phyloP scores from a whole-genome alignment of 2,113 vertebrate genomes.

The Pagrus major region DNA sequence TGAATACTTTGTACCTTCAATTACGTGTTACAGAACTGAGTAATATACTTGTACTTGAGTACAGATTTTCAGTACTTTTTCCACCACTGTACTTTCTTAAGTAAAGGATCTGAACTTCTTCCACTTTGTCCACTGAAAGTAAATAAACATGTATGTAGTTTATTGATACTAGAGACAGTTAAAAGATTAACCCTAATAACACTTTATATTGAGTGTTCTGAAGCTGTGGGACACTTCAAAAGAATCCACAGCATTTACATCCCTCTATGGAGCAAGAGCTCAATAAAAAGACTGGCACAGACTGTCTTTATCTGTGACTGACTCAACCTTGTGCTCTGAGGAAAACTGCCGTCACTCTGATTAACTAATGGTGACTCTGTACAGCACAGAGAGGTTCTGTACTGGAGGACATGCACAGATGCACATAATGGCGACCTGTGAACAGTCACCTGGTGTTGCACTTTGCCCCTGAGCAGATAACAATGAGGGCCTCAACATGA shows the following conservation, averaged over 20 bases:
- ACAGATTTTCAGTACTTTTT: no score
- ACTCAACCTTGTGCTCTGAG: not conserved
- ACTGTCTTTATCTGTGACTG: not conserved
- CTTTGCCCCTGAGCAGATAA: conserved; percentile 63
- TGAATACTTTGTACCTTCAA: no score
- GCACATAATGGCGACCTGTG: not conserved
- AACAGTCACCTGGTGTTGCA: conserved; percentile 38
- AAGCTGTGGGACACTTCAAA: not conserved
- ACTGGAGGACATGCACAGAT: not conserved
- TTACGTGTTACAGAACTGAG: no score
- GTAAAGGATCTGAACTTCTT: no score
- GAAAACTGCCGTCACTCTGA: not conserved
- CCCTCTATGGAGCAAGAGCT: not conserved
- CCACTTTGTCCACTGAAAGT: no score
- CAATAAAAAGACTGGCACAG: no score
- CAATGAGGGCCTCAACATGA: conserved; percentile 6
- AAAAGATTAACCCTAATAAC: not conserved
- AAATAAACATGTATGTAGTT: not conserved
- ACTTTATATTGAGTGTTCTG: not conserved
- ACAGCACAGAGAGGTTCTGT: not conserved
- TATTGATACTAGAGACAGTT: not conserved
- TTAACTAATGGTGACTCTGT: not conserved
- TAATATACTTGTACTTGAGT: no score
- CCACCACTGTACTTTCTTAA: no score
- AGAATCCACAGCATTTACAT: not conserved